Evolutionary conservation across 2,113 vertebrate species (phyloP).

Genomic region (Rhea pennata): DNA sequence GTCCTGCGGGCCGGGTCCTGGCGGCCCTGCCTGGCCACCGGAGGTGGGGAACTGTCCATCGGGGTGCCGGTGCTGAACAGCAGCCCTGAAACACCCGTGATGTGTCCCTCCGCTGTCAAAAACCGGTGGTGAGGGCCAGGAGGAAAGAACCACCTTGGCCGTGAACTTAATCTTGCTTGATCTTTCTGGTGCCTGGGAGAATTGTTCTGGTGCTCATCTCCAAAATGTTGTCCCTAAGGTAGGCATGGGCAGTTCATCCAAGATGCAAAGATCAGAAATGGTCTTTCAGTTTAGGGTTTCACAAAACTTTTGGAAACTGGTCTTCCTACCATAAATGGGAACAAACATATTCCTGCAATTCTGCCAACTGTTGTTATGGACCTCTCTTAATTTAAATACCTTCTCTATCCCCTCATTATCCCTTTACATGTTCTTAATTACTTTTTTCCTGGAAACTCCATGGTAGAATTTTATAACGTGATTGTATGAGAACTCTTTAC

Average conservation of each 20-base stretch:
- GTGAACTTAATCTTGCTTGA: rapidly evolving
- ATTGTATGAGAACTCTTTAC: not conserved
- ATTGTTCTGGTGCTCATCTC: not conserved
- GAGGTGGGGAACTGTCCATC: not conserved
- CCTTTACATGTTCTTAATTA: not conserved
- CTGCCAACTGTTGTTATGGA: not conserved
- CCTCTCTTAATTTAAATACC: not conserved
- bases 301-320: not conserved
- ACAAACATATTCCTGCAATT: not conserved
- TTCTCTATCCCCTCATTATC: not conserved
- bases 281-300: rapidly evolving
- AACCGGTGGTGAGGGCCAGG: rapidly evolving
- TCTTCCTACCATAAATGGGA: not conserved
- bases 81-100: rapidly evolving
- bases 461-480: not conserved
- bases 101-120: rapidly evolving
- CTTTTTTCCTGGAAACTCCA: not conserved
- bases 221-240: not conserved
- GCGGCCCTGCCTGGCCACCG: rapidly evolving
- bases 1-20: not conserved
- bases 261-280: not conserved
- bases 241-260: rapidly evolving
- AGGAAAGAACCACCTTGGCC: rapidly evolving
- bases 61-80: not conserved
- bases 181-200: not conserved